A percentile compares a stretch with the other conserved stretches of the same genome.
Conservation (phyloP, 1,140 invertebrate species). For the Papilio xuthus region DNA sequence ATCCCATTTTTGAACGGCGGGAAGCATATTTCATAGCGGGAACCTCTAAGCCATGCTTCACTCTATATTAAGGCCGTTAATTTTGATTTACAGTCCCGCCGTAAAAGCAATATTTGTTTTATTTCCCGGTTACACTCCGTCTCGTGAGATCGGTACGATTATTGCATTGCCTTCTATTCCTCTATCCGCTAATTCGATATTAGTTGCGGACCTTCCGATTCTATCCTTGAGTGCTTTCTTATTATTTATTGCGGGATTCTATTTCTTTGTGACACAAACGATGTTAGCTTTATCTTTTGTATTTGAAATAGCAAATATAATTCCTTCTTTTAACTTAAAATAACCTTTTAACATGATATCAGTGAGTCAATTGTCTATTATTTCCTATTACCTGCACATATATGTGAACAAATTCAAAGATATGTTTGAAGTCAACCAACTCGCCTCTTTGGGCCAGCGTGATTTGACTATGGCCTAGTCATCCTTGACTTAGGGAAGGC, state of each 20-base stretch:
- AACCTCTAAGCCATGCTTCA: constrained; percentile 71
- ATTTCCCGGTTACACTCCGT: constrained; percentile 68
- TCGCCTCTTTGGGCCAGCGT: too few relatives aligned
- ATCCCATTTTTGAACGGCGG: constrained; percentile 79
- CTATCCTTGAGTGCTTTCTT: constrained; percentile 60
- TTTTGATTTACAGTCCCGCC: constrained; percentile 80
- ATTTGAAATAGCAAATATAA: constrained; percentile 2
- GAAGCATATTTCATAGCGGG: constrained; percentile 79
- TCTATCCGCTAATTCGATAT: constrained; percentile 74
- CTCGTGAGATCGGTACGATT: constrained; percentile 67
- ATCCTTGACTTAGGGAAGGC: too few relatives aligned
- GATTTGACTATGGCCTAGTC: too few relatives aligned
- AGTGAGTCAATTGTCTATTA: not conserved
- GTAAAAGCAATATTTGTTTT: constrained; percentile 81
- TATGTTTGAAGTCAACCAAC: too few relatives aligned
- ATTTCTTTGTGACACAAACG: constrained; percentile 51
- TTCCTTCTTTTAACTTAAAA: not conserved
- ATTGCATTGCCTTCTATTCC: constrained; percentile 52
- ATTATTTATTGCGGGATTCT: constrained; percentile 50
- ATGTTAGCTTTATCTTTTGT: constrained; percentile 38
- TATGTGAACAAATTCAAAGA: too few relatives aligned
- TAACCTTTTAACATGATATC: not conserved
- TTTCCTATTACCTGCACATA: too few relatives aligned
- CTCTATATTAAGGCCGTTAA: constrained; percentile 80
- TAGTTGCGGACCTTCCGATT: constrained; percentile 58